Evolutionary conservation across 1,140 invertebrate species (phyloP).

Genomic region (Drosophila seguyi): DNA sequence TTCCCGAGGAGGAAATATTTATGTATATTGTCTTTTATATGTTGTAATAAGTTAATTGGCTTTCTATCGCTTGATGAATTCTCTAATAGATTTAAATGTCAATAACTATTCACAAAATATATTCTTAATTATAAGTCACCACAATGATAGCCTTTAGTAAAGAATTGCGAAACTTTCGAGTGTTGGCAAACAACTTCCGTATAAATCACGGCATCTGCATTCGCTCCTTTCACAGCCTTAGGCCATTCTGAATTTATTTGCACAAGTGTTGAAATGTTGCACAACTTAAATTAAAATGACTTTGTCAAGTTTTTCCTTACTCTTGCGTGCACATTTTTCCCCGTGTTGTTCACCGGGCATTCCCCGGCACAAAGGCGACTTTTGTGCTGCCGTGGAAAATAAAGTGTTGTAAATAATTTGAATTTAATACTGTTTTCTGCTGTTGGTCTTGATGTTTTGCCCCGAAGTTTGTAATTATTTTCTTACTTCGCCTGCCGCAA

Average conservation of each 20-base stretch:
- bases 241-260: slow-evolving; percentile 62
- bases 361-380: slow-evolving; percentile 9
- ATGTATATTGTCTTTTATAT: neutral
- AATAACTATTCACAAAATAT: neutral
- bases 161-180: neutral
- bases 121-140: neutral
- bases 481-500: slow-evolving; percentile 73
- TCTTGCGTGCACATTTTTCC: neutral
- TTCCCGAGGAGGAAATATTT: neutral
- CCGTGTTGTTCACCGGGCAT: slow-evolving; percentile 2
- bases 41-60: rapidly evolving
- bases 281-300: slow-evolving; percentile 83
- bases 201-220: slow-evolving; percentile 13
- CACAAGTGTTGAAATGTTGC: slow-evolving; percentile 77
- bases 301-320: slow-evolving; percentile 63
- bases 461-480: slow-evolving; percentile 79
- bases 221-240: slow-evolving; percentile 19
- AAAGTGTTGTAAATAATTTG: slow-evolving; percentile 47
- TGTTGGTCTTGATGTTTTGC: slow-evolving; percentile 29
- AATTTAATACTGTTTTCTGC: slow-evolving; percentile 56
- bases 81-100: neutral
- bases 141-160: neutral
- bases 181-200: neutral
- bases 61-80: neutral
- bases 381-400: slow-evolving; percentile 32